Percentiles rank a stretch among this genome's conserved stretches.
Evolutionary conservation across 1,140 invertebrate genomes (phyloP).

Genomic region (Sycobia sp.): DNA sequence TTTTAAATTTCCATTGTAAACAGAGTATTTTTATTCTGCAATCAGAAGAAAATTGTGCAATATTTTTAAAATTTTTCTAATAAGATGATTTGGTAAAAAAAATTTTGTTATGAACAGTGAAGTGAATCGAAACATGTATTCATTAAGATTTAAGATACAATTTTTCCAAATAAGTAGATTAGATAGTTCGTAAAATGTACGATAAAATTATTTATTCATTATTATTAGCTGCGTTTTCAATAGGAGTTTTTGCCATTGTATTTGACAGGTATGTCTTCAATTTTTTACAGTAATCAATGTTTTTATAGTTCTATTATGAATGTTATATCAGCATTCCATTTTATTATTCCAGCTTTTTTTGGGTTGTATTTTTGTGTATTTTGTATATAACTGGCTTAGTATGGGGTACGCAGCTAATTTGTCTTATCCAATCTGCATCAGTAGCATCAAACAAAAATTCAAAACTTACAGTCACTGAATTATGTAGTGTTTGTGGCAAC

Average conservation of each 20-base stretch:
- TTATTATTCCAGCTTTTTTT: constrained; percentile 49
- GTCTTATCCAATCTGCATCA: constrained; percentile 38
- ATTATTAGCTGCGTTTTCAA: constrained; percentile 28
- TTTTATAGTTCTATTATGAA: background rate
- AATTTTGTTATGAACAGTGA: background rate
- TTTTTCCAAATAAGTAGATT: constrained; percentile 12
- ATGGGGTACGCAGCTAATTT: constrained; percentile 46
- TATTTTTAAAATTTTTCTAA: constrained; percentile 1
- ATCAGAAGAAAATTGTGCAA: constrained; percentile 20
- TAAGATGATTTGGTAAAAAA: background rate
- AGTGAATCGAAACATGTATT: constrained; percentile 6
- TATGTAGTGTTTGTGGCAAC: constrained; percentile 53
- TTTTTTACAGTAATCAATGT: background rate
- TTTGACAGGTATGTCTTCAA: constrained; percentile 46
- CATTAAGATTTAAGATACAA: constrained; percentile 4
- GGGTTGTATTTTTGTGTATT: constrained; percentile 39
- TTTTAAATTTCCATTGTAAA: too few relatives aligned
- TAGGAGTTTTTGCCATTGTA: constrained; percentile 34
- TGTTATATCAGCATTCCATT: too few relatives aligned
- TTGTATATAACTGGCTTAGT: constrained; percentile 43
- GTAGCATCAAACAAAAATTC: constrained; percentile 36
- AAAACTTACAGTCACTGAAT: constrained; percentile 32
- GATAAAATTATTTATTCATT: constrained; percentile 35
- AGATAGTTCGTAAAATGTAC: constrained; percentile 27
- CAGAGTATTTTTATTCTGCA: background rate